Conservation (phyloP, 2,888 invertebrate genomes). For the Taphrorychus bicolor region DNA sequence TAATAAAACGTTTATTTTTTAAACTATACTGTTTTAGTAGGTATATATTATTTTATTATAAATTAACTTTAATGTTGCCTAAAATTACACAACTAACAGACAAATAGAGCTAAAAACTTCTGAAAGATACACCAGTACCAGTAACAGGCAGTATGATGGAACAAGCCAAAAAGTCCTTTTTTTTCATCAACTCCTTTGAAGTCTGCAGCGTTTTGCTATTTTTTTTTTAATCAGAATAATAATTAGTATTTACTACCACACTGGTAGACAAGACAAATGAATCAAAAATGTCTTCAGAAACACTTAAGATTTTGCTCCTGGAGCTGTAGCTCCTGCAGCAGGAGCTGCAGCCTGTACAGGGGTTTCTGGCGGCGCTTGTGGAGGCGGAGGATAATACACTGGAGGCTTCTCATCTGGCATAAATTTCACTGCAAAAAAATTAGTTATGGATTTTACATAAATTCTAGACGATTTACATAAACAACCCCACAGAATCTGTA, state of each 20-base stretch:
- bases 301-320: constrained; percentile 17
- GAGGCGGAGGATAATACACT: neutral
- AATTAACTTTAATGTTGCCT: neutral
- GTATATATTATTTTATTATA: neutral
- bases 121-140: neutral
- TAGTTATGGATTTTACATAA: constrained; percentile 11
- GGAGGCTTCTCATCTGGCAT: constrained; percentile 28
- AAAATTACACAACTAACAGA: neutral
- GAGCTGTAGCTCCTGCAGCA: too few relatives aligned
- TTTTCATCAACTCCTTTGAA: neutral
- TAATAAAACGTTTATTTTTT: neutral
- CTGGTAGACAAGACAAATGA: neutral
- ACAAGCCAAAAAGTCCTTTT: too few relatives aligned
- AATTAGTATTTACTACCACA: neutral
- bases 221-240: neutral
- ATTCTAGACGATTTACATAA: too few relatives aligned
- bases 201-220: neutral
- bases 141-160: too few relatives aligned
- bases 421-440: constrained; percentile 36
- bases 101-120: neutral
- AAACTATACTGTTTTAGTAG: too few relatives aligned
- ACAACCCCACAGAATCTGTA: too few relatives aligned
- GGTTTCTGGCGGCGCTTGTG: neutral
- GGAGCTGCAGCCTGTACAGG: too few relatives aligned
- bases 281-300: neutral